phyloP scores from a whole-genome alignment of 2,888 invertebrate species.

The Drosophila anomalata region DNA sequence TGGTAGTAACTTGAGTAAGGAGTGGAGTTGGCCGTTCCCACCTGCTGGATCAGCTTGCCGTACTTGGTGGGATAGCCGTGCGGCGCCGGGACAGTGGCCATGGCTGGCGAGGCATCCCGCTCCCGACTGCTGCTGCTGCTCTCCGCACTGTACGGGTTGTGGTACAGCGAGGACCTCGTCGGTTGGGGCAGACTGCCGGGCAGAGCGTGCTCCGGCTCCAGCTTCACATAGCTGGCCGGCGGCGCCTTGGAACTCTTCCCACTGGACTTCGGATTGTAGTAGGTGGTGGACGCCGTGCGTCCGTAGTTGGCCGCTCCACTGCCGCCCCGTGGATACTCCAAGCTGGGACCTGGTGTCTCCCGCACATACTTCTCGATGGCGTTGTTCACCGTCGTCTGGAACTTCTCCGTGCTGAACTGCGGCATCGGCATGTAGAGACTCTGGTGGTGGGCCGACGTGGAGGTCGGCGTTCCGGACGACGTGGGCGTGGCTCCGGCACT shows the following conservation, averaged over 20 bases:
- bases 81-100: constrained; percentile 43
- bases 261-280: constrained; percentile 30
- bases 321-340: constrained; percentile 54
- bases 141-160: constrained; percentile 73
- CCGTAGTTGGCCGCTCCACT: constrained; percentile 10
- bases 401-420: constrained; percentile 78
- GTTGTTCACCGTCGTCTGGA: constrained; percentile 68
- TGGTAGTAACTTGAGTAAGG: constrained; percentile 54
- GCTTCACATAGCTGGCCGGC: constrained; percentile 52
- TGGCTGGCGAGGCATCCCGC: constrained; percentile 29
- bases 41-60: constrained; percentile 65
- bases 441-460: constrained; percentile 56
- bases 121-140: constrained; percentile 27
- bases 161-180: constrained; percentile 68
- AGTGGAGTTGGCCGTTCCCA: constrained; percentile 18
- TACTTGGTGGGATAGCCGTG: constrained; percentile 74
- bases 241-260: constrained; percentile 21
- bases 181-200: constrained; percentile 24
- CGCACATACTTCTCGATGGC: constrained; percentile 72
- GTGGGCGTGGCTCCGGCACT: constrained; percentile 44
- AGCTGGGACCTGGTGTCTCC: constrained; percentile 57
- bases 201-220: constrained; percentile 51
- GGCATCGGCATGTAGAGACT: constrained; percentile 79
- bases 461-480: constrained; percentile 20
- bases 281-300: constrained; percentile 10